phyloP scores from a whole-genome alignment of 2,888 invertebrate species.

The Amiota minor region DNA sequence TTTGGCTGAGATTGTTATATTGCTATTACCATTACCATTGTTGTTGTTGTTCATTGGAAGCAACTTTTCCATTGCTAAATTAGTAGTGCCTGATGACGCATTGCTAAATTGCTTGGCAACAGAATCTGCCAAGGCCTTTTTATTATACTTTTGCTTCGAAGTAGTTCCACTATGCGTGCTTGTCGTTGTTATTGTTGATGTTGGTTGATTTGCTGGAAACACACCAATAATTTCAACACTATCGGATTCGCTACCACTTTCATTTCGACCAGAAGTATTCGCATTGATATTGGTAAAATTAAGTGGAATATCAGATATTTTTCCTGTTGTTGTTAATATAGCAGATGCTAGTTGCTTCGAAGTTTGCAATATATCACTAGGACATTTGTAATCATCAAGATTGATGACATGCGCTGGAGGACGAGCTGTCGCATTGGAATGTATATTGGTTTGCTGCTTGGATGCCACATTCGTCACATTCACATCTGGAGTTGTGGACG shows the following conservation, averaged over 20 bases:
- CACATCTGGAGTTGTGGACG: conserved; percentile 38
- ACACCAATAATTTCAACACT: conserved; percentile 72
- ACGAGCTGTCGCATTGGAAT: conserved; percentile 53
- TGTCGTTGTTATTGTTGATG: conserved; percentile 30
- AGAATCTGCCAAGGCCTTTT: conserved; percentile 40
- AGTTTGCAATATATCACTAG: conserved; percentile 70
- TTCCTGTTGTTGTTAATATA: conserved; percentile 44
- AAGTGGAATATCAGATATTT: conserved; percentile 34
- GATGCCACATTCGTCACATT: background rate
- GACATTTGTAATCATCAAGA: conserved; percentile 70
- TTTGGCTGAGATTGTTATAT: background rate
- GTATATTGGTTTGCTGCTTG: conserved; percentile 34
- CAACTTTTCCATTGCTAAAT: conserved; percentile 7
- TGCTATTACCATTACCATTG: background rate
- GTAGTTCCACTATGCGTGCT: conserved; percentile 36
- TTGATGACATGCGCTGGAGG: conserved; percentile 68
- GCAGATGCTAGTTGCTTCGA: conserved; percentile 65
- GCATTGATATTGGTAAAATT: conserved; percentile 29
- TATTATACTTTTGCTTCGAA: conserved; percentile 44
- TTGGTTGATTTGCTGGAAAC: conserved; percentile 56
- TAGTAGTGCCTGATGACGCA: conserved; percentile 31
- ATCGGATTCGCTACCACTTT: conserved; percentile 72
- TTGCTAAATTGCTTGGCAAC: conserved; percentile 35
- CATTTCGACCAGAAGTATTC: conserved; percentile 46
- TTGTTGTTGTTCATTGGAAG: background rate